These are phyloP conservation scores for Archips xylosteana DNA, from an alignment of 2,888 invertebrate genomes.

Conservation along the genomic window DNA sequence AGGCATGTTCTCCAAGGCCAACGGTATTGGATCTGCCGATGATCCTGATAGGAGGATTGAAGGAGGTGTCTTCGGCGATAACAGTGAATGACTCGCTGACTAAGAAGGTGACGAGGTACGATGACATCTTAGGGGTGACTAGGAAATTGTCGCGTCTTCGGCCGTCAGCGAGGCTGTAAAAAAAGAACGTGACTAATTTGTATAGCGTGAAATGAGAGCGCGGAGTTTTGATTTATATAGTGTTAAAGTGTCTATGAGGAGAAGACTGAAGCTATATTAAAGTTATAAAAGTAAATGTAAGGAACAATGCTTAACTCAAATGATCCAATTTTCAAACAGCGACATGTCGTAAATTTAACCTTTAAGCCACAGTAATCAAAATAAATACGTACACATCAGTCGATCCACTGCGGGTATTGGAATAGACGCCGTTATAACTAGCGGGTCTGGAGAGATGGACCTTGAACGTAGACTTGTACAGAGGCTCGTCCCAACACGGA, in stretches of 20 bases:
- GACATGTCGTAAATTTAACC: too few species aligned
- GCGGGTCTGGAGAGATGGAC: conserved; percentile 87
- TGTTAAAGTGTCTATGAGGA: not conserved
- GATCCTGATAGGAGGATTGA: conserved; percentile 71
- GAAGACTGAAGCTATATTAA: not conserved
- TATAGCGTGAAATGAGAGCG: not conserved
- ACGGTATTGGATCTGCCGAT: conserved; percentile 76
- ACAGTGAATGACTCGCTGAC: conserved; percentile 83
- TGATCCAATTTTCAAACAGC: too few species aligned
- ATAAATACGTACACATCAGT: conserved; percentile 57
- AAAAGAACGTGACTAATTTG: conserved; percentile 2
- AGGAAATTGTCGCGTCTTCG: conserved; percentile 71
- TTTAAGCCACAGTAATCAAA: not conserved
- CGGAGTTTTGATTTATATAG: not conserved
- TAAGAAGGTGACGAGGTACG: conserved; percentile 94
- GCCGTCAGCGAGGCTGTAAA: conserved; percentile 52
- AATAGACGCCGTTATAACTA: conserved; percentile 78
- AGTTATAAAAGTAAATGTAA: too few species aligned
- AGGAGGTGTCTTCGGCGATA: conserved; percentile 66
- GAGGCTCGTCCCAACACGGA: conserved; percentile 95
- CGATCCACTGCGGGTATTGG: conserved; percentile 85
- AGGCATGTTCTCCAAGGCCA: conserved; percentile 65
- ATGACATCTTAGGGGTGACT: conserved; percentile 89
- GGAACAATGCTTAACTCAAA: too few species aligned
- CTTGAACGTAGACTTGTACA: conserved; percentile 90